These are phyloP conservation scores for Ischnus inquisitorius DNA, from an alignment of 2,888 invertebrate species.

Conservation along the genomic window DNA sequence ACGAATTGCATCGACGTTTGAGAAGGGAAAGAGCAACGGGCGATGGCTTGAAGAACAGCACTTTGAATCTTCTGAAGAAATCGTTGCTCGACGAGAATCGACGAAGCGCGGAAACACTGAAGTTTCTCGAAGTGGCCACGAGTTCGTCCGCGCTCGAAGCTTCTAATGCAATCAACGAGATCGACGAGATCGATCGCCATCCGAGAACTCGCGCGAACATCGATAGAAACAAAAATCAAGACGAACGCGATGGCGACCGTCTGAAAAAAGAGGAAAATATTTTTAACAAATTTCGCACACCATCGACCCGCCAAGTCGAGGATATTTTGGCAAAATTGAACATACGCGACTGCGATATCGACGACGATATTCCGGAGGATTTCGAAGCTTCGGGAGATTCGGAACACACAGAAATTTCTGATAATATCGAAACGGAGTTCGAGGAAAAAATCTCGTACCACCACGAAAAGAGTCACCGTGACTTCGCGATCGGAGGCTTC, in stretches of 20 bases:
- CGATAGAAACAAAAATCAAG: conserved; percentile 23
- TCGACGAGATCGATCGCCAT: background rate
- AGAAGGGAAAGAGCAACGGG: conserved; percentile 29
- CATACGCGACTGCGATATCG: conserved; percentile 43
- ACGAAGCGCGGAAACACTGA: background rate
- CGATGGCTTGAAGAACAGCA: conserved; percentile 18
- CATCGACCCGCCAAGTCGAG: conserved; percentile 64
- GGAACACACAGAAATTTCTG: background rate
- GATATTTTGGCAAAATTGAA: conserved; percentile 70
- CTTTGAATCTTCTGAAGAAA: conserved; percentile 37
- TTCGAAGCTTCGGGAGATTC: conserved; percentile 26
- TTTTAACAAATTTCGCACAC: background rate
- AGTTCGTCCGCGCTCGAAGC: background rate
- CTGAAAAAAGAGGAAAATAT: background rate
- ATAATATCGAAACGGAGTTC: conserved; percentile 9
- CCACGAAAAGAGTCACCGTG: background rate
- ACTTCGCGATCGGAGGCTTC: background rate
- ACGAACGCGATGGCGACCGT: conserved; percentile 23
- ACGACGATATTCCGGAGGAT: background rate
- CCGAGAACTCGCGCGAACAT: background rate
- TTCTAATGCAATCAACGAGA: background rate
- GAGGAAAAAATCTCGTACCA: background rate
- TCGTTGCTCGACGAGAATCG: conserved; percentile 15
- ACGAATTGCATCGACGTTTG: conserved; percentile 31
- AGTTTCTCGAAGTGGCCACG: background rate